Evolutionary conservation across 2,113 vertebrate genomes (phyloP), one percentile per base, ranked within the genome.

Genomic region (Nibea albiflora): DNA sequence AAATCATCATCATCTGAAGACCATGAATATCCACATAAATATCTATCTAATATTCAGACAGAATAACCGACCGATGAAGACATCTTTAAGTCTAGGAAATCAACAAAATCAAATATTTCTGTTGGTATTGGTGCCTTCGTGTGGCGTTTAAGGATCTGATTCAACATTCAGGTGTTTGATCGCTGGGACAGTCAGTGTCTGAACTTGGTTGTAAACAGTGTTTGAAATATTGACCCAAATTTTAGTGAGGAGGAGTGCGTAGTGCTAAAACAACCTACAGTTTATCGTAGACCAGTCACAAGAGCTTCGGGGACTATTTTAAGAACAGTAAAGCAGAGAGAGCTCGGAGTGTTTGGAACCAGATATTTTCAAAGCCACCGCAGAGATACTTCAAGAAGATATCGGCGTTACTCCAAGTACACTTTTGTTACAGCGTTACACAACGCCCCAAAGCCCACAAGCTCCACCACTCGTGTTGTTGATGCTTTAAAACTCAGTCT

Each of bases 251-350:
- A 64, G 63, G 26, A 50, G 54, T 11, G 3, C 3, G 63, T 4
- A 16, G 63, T 17, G 49, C 8, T 46, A 62, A n/a, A 84, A 42
- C 76, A 44, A 8, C 28, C 62, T 14, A 52, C 58, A 52, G 60
- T 54, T 70, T 10, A 46, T 52, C 63, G 64, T 28, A 79, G 66
- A 74, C 35, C 1, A 12, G n/a, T 53, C 47, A 62, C 60, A 26
- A 50, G 42, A 72, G 35, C 69, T 56, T 42, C 65, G 50, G 57
- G 44, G 28, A 1, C 20, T 69, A 78, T 85, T 81, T 78, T 68
- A 47, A 14, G 66, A 66, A 9, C 58, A 2, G 46, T 47, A 15
- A 47, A 47, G 46, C 2, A 61, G 15, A 28, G 31, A 42, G 71
- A 69, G 63, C 9, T 46, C 17, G 47, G 7, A 42, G 15, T 63